Percentiles rank a stretch among this genome's conserved stretches.
Conservation (phyloP, 2,797 vertebrate genomes). For the Alcedo atthis region DNA sequence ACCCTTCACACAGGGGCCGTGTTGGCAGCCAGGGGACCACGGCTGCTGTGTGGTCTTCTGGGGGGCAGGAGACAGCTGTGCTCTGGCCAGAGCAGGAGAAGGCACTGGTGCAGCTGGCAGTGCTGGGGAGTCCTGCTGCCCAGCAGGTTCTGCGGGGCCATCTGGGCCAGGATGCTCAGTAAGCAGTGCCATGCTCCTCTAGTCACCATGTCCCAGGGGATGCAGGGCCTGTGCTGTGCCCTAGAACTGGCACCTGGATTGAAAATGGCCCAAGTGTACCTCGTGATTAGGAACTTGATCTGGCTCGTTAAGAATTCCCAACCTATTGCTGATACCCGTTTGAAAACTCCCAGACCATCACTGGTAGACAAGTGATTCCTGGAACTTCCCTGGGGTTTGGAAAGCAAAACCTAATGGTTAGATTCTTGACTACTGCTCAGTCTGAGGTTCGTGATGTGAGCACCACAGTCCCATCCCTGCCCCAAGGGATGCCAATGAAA, state of each 20-base stretch:
- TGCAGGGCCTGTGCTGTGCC: neutral
- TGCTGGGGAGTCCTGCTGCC: neutral
- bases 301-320: neutral
- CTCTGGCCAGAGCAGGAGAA: neutral
- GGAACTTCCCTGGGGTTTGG: neutral
- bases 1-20: neutral
- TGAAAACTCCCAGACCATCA: neutral
- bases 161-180: neutral
- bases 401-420: neutral
- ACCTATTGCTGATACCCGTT: neutral
- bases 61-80: neutral
- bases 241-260: neutral
- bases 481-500: neutral
- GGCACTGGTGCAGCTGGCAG: neutral
- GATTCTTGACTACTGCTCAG: neutral
- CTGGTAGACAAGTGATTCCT: neutral
- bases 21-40: neutral
- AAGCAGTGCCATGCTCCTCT: slow-evolving; percentile 42
- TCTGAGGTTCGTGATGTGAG: neutral
- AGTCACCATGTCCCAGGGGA: neutral
- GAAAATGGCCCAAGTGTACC: neutral
- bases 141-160: slow-evolving; percentile 45
- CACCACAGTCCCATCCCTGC: neutral
- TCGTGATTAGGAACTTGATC: neutral
- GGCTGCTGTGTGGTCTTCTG: neutral